phyloP scores from a whole-genome alignment of 1,140 invertebrate genomes.

The Rhopalosiphum maidis region DNA sequence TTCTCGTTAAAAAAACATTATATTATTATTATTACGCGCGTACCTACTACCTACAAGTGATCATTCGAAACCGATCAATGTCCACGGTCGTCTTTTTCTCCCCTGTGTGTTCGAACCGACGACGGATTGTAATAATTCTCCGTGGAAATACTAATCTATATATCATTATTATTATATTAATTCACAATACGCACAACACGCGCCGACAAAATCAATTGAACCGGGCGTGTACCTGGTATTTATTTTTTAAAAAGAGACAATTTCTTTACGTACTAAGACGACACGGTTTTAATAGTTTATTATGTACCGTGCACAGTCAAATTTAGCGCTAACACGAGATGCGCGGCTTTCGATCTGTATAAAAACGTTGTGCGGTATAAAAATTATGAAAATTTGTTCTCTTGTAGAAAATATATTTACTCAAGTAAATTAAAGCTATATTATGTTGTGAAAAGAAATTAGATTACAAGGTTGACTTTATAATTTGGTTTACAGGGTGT shows the following conservation, averaged over 20 bases:
- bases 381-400: neutral
- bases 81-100: neutral
- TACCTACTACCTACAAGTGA: neutral
- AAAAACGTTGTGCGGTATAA: neutral
- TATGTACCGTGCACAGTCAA: neutral
- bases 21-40: neutral
- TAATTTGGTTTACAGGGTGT: neutral
- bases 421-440: too few relatives aligned
- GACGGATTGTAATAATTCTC: neutral
- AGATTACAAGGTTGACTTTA: too few relatives aligned
- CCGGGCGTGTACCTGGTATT: neutral
- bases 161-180: neutral
- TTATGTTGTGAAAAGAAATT: too few relatives aligned
- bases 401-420: too few relatives aligned
- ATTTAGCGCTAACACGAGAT: neutral
- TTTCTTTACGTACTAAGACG: neutral
- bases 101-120: neutral
- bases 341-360: neutral
- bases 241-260: neutral
- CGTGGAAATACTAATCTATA: neutral
- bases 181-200: neutral
- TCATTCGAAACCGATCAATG: neutral
- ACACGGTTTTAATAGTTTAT: neutral
- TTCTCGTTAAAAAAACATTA: conserved; percentile 24
- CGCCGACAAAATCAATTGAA: neutral